Percentiles rank a stretch among this genome's conserved stretches.
phyloP scores from a whole-genome alignment of 2,113 vertebrate genomes.

The Orientallactaga bullata region DNA sequence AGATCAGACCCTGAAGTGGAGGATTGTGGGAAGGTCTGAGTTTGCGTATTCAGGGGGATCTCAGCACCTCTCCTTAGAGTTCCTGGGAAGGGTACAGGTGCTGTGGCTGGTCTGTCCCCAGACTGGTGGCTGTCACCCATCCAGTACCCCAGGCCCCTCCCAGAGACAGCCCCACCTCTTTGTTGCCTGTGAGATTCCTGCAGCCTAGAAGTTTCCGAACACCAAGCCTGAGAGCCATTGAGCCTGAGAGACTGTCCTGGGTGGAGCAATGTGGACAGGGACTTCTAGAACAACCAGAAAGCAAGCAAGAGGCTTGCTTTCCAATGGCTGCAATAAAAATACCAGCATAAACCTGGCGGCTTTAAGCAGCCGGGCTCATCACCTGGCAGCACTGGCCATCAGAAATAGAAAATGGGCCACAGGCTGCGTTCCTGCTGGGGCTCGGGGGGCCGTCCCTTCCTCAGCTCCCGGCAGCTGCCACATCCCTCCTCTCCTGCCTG shows the following conservation, averaged over 20 bases:
- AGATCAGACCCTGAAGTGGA: neutral
- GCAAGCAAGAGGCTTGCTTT: neutral
- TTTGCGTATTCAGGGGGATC: accelerated
- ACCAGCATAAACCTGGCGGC: neutral
- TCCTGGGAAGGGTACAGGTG: too few relatives aligned
- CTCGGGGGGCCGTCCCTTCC: neutral
- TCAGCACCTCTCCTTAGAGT: neutral
- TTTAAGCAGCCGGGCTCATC: neutral
- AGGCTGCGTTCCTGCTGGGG: neutral
- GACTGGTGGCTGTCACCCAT: neutral
- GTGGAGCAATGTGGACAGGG: neutral
- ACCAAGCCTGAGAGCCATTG: neutral
- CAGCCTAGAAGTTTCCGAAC: neutral
- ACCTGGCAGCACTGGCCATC: neutral
- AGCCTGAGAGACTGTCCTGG: neutral
- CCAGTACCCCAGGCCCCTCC: neutral
- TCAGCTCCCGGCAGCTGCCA: neutral
- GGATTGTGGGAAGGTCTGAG: neutral
- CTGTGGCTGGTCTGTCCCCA: neutral
- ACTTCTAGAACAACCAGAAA: neutral
- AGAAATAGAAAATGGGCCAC: neutral
- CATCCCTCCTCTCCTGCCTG: neutral
- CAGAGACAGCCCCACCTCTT: neutral
- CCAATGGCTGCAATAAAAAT: neutral
- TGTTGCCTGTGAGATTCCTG: neutral